Percentiles rank a stretch among this genome's conserved stretches.
Evolutionary conservation across 1,140 invertebrate genomes (phyloP).

Genomic region (Calephelis virginiensis): DNA sequence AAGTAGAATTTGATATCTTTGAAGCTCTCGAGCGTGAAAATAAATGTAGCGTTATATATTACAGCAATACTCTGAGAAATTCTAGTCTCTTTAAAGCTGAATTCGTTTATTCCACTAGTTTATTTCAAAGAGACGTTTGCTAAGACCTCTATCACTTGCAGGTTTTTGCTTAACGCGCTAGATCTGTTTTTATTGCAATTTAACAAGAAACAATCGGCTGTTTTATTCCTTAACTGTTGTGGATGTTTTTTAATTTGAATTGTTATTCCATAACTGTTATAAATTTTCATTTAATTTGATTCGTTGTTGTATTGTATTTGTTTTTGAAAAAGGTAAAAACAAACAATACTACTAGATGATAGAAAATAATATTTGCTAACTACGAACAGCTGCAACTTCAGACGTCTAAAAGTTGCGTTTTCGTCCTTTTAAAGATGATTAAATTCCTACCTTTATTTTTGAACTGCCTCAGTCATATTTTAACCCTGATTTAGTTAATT

Average conservation of each 20-base stretch:
- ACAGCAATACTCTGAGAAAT: slow-evolving; percentile 6
- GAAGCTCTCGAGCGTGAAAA: slow-evolving; percentile 11
- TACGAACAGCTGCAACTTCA: too few species aligned
- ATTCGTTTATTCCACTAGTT: slow-evolving; percentile 13
- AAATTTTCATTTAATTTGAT: neutral
- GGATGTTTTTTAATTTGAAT: neutral
- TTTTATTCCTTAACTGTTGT: neutral
- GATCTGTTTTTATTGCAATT: neutral
- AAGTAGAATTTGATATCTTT: slow-evolving; percentile 1
- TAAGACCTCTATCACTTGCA: slow-evolving; percentile 9
- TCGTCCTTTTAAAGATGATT: too few species aligned
- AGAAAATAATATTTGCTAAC: too few species aligned
- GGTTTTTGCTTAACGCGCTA: neutral
- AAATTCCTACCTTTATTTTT: too few species aligned
- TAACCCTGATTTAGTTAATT: too few species aligned
- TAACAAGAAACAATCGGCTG: neutral
- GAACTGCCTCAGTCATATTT: too few species aligned
- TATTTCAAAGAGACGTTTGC: slow-evolving; percentile 5
- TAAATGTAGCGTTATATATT: slow-evolving; percentile 15
- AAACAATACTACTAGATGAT: too few species aligned
- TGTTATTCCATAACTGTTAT: neutral
- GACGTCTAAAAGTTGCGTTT: too few species aligned
- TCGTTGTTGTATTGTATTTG: too few species aligned
- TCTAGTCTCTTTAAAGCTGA: slow-evolving; percentile 14
- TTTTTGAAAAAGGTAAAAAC: too few species aligned